Evolutionary conservation across 2,888 invertebrate species (phyloP).

Genomic region (Empis livida): DNA sequence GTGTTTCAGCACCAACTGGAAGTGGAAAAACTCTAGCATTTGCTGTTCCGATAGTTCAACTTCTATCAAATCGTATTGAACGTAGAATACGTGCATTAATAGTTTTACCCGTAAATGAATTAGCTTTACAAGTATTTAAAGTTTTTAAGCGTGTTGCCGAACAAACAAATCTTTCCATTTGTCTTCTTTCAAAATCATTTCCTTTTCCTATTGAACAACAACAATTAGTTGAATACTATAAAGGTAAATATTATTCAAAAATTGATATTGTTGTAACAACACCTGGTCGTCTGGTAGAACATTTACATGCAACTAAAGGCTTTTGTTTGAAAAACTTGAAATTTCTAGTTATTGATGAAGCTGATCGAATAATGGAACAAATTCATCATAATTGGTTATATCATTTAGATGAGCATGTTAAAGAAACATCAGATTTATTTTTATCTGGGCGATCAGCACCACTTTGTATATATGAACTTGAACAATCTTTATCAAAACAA

Average conservation of each 20-base stretch:
- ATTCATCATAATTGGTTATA: slow-evolving; percentile 85
- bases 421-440: slow-evolving; percentile 38
- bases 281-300: slow-evolving; percentile 85
- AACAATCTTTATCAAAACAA: slow-evolving; percentile 17
- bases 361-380: slow-evolving; percentile 87
- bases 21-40: slow-evolving; percentile 95
- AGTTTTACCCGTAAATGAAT: slow-evolving; percentile 85
- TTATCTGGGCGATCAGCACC: slow-evolving; percentile 36
- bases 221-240: slow-evolving; percentile 43
- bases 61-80: slow-evolving; percentile 46
- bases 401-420: slow-evolving; percentile 59
- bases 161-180: slow-evolving; percentile 55
- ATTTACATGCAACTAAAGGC: slow-evolving; percentile 70
- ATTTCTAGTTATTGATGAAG: slow-evolving; percentile 90
- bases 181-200: slow-evolving; percentile 54
- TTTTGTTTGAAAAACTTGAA: slow-evolving; percentile 57
- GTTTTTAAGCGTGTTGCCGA: slow-evolving; percentile 62
- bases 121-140: slow-evolving; percentile 78
- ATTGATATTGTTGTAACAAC: slow-evolving; percentile 86
- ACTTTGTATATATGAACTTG: slow-evolving; percentile 26
- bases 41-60: slow-evolving; percentile 80
- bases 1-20: slow-evolving; percentile 94
- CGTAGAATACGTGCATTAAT: slow-evolving; percentile 67
- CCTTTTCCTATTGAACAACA: slow-evolving; percentile 54
- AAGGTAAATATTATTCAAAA: slow-evolving; percentile 27